Evolutionary conservation across 2,888 invertebrate genomes (phyloP).

Genomic region (Nematopogon swammerdamellus): DNA sequence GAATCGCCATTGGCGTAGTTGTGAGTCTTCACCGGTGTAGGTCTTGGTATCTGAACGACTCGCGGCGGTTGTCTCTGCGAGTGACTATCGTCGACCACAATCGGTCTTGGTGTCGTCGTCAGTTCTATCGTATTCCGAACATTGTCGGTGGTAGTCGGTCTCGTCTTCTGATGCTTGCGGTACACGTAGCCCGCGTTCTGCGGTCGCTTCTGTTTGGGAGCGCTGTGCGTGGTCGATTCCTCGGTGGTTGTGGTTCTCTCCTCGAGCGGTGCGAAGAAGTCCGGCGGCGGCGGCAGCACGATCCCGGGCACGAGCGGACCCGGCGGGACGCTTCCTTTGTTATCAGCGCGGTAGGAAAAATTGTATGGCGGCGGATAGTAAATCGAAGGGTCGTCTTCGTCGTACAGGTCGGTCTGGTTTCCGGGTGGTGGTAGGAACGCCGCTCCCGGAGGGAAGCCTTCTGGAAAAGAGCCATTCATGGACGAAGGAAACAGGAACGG

Average conservation of each 20-base stretch:
- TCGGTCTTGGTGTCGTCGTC: constrained; percentile 36
- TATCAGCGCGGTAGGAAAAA: constrained; percentile 77
- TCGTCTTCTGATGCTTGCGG: constrained; percentile 37
- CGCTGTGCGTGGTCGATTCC: constrained; percentile 21
- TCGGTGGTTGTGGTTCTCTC: constrained; percentile 33
- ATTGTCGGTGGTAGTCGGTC: constrained; percentile 34
- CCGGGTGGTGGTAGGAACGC: constrained; percentile 66
- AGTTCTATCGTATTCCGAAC: constrained; percentile 31
- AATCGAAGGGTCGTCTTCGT: constrained; percentile 88
- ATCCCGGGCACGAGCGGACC: constrained; percentile 88
- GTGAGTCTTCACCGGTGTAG: constrained; percentile 41
- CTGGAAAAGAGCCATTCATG: constrained; percentile 57
- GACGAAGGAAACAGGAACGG: constrained; percentile 48
- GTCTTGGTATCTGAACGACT: constrained; percentile 28
- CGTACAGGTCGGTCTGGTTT: constrained; percentile 73
- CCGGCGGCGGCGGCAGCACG: constrained; percentile 82
- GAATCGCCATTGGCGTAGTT: constrained; percentile 39
- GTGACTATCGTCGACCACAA: constrained; percentile 37
- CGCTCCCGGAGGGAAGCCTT: constrained; percentile 54
- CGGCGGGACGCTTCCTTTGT: constrained; percentile 73
- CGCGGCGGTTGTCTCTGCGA: constrained; percentile 37
- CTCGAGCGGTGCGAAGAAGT: constrained; percentile 76
- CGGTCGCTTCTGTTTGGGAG: constrained; percentile 27
- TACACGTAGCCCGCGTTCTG: constrained; percentile 27
- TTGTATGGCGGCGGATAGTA: constrained; percentile 91